Evolutionary conservation across 92 coral and sea anemone genomes (phyloP), one percentile per base, ranked within the genome.

Genomic region (Phenganax stokvisi): DNA sequence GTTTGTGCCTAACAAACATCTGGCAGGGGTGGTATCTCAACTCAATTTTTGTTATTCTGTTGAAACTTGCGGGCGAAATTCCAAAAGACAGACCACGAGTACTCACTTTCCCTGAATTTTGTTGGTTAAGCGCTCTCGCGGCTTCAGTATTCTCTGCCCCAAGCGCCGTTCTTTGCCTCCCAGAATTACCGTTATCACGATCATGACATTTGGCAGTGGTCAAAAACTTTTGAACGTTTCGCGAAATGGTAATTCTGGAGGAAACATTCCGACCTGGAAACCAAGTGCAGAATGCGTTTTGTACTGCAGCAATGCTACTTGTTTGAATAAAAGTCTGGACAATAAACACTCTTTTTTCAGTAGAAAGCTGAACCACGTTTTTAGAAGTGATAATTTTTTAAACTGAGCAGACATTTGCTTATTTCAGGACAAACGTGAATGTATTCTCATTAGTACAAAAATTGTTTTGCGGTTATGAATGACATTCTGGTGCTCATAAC

Each of bases 181-280:
- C n/a, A n/a, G n/a, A n/a, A n/a, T n/a, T n/a, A n/a, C n/a, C n/a
- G n/a, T n/a, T n/a, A n/a, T n/a, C n/a, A n/a, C n/a, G n/a, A n/a
- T n/a, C 56, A 37, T 54, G 51, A 52, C 64, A 54, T 28, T 62
- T 74, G 54, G 51, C 79, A 9, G 76, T 74, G 16, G 54, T 56
- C 51, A 37, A 64, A 55, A 54, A 52, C 56, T 74, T 54, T 6
- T n/a, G 3, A 57, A 20, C 44, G 79, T 54, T 74, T 56, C 57
- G 16, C 79, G 0, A 6, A 74, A 74, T 57, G 6, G 72, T 74
- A 47, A 54, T 76, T 74, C 59, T 76, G 54, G 8, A 54, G 29
- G 69, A 54, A 16, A 69, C 54, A 76, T 76, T 76, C 56, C 80
- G 80, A 76, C 37, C 69, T 30, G 55, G 80, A 76, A 76, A 76